phyloP scores from a whole-genome alignment of 1,140 invertebrate species.

The Drosophila persimilis region DNA sequence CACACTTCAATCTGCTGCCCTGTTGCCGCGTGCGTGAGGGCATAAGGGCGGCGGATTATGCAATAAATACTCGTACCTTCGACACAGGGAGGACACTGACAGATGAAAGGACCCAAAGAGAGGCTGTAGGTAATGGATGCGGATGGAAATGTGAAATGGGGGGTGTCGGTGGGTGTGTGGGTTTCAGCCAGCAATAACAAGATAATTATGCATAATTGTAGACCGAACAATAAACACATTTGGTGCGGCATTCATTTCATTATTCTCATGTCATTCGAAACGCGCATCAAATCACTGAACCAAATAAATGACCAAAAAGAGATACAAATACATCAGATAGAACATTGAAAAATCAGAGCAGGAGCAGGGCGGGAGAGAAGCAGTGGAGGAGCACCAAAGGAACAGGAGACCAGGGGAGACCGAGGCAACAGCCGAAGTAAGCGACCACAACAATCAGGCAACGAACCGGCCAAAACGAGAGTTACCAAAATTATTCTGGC shows the following conservation, averaged over 20 bases:
- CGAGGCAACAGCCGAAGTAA: not conserved
- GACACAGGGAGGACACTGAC: too few relatives aligned
- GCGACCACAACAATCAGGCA: slow-evolving; percentile 42
- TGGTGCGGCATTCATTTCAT: slow-evolving; percentile 26
- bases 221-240: slow-evolving; percentile 29
- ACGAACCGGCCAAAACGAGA: slow-evolving; percentile 49
- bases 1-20: too few relatives aligned
- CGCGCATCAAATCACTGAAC: slow-evolving; percentile 19
- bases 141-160: not conserved
- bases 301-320: slow-evolving; percentile 14
- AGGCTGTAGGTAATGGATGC: slow-evolving; percentile 2
- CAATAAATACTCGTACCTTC: too few relatives aligned
- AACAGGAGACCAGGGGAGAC: slow-evolving; percentile 1
- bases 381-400: too few relatives aligned
- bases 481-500: slow-evolving; percentile 72
- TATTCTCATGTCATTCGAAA: slow-evolving; percentile 54
- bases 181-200: slow-evolving; percentile 1
- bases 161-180: too few relatives aligned
- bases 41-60: too few relatives aligned
- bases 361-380: too few relatives aligned
- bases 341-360: not conserved
- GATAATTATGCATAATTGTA: slow-evolving; percentile 59
- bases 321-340: not conserved
- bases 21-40: too few relatives aligned
- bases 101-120: too few relatives aligned